These are phyloP conservation scores for Euplexia lucipara DNA, from an alignment of 2,888 invertebrate genomes.

Conservation along the genomic window DNA sequence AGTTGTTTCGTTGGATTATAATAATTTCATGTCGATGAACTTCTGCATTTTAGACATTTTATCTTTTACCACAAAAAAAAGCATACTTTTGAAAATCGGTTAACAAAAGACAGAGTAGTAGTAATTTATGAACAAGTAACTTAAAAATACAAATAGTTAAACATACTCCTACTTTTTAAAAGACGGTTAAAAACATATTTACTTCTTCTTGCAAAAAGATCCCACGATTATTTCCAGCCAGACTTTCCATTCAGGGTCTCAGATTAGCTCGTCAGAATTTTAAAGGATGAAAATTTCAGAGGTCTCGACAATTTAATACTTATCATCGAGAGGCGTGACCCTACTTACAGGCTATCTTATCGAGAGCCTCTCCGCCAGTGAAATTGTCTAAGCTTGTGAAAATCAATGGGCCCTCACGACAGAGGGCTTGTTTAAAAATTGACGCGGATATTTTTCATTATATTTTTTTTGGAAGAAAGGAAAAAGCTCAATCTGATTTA, in stretches of 20 bases:
- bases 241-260: constrained; percentile 15
- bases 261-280: constrained; percentile 20
- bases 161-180: too few species aligned
- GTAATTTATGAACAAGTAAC: too few species aligned
- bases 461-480: constrained; percentile 10
- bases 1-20: too few species aligned
- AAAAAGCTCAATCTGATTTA: too few species aligned
- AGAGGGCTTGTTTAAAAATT: constrained; percentile 27
- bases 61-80: too few species aligned
- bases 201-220: not conserved
- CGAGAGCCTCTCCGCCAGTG: constrained; percentile 48
- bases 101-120: too few species aligned
- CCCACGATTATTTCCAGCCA: not conserved
- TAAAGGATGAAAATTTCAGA: constrained; percentile 35
- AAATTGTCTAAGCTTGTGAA: constrained; percentile 63
- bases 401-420: constrained; percentile 55
- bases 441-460: constrained; percentile 19
- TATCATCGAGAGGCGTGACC: constrained; percentile 43
- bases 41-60: too few species aligned
- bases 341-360: constrained; percentile 60
- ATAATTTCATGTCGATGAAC: too few species aligned
- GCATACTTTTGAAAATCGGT: too few species aligned
- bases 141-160: too few species aligned
- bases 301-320: constrained; percentile 51
- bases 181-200: too few species aligned